phyloP scores from a whole-genome alignment of 2,888 invertebrate genomes.

The Oscheius sp. region DNA sequence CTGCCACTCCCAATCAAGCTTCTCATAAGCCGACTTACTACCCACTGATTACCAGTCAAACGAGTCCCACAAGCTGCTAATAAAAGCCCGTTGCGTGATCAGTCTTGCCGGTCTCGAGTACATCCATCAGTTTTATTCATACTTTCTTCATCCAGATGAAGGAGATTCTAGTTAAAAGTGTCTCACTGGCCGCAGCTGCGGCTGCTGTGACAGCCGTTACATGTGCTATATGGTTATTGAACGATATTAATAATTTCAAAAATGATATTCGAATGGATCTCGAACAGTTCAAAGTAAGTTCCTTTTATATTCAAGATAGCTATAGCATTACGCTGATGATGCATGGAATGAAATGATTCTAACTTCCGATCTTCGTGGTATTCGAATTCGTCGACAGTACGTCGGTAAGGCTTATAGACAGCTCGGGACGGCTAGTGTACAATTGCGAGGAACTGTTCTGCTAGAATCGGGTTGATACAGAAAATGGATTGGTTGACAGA shows the following conservation, averaged over 20 bases:
- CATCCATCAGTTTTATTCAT: too few species aligned
- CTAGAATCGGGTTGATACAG: not conserved
- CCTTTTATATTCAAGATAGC: not conserved
- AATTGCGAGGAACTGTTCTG: constrained; percentile 1
- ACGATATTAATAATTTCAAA: constrained; percentile 14
- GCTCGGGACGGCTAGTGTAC: constrained; percentile 13
- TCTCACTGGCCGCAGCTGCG: not conserved
- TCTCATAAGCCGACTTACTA: too few species aligned
- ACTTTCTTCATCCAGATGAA: too few species aligned
- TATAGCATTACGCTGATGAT: constrained; percentile 11
- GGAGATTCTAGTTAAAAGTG: constrained; percentile 7
- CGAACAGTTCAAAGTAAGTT: constrained; percentile 9
- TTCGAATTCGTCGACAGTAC: not conserved
- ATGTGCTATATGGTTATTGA: not conserved
- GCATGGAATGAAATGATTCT: constrained; percentile 17
- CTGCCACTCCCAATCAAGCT: too few species aligned
- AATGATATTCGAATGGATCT: constrained; percentile 12
- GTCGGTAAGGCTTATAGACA: constrained; percentile 8
- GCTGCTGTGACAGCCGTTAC: not conserved
- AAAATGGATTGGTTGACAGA: not conserved
- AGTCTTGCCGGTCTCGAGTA: too few species aligned
- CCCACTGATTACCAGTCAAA: too few species aligned
- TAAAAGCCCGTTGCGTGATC: too few species aligned
- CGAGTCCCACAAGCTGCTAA: too few species aligned
- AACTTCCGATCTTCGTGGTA: not conserved